Evolutionary conservation across 2,113 vertebrate species (phyloP).

Genomic region (Python bivittatus): DNA sequence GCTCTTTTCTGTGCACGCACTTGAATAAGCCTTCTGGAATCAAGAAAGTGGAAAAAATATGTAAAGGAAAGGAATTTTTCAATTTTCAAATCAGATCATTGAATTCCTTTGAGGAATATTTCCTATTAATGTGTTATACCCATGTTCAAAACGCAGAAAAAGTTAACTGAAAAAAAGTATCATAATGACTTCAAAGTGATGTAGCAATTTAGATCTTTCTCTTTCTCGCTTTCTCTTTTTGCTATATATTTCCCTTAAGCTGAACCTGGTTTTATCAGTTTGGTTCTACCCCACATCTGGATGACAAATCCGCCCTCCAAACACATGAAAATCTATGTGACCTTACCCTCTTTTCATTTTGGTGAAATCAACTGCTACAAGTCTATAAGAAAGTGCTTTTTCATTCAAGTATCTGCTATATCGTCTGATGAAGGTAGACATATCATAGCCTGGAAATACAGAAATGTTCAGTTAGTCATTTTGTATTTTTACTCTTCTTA

Average conservation of each 20-base stretch:
- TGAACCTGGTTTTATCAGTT: background rate
- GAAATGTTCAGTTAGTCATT: conserved; percentile 36
- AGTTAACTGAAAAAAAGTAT: background rate
- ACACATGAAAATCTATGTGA: background rate
- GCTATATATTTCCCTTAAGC: background rate
- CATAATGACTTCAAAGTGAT: background rate
- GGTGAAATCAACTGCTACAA: conserved; percentile 93
- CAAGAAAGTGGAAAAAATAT: background rate
- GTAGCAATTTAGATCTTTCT: background rate
- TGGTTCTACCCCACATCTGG: background rate
- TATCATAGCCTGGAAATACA: conserved; percentile 85
- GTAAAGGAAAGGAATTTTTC: background rate
- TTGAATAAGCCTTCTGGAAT: background rate
- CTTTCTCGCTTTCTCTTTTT: background rate
- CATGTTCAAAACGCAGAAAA: background rate
- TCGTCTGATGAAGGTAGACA: conserved; percentile 94
- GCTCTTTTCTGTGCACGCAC: background rate
- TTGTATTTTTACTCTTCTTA: conserved; percentile 7
- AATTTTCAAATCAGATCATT: background rate
- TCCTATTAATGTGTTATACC: background rate
- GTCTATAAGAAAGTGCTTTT: conserved; percentile 92
- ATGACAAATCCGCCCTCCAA: background rate
- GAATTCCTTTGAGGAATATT: background rate
- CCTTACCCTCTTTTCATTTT: conserved; percentile 94
- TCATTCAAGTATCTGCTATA: conserved; percentile 97